Base-by-base conservation (phyloP, 2,797 vertebrate genomes). In the Brotogeris chrysoptera region DNA sequence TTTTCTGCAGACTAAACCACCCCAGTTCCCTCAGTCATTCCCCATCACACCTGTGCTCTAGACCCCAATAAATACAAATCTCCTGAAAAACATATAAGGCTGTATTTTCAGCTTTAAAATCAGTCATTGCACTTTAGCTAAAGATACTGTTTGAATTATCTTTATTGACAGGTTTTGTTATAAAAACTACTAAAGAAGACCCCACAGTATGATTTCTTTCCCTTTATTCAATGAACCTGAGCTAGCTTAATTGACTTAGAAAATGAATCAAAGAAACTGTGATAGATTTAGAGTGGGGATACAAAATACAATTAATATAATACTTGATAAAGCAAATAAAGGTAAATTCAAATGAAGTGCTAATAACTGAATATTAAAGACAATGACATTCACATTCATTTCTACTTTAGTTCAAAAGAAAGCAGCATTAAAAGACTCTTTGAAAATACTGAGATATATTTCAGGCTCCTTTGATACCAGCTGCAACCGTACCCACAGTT, bases 301-400 rank as follows among this genome's bases (percentile, higher is more conserved):
- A 79, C 81, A 70, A 96, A 96, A 96, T 63, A 66, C 73, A 91
- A 92, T 94, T 95, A 95, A 88, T 76, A 76, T 23, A 66, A 90
- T 47, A 93, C 78, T 91, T 91, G 92, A 96, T 91, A 94, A 72
- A 90, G 70, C 96, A 95, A 97, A 96, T 92, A 92, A 91, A 94
- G 93, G 95, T 94, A 91, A 92, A 93, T 92, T 95, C 32, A 71
- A 86, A 50, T 36, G 36, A 80, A 81, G 82, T 13, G 43, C 76
- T 93, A 91, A 91, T 93, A 95, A 96, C 70, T 78, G 65, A 90
- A 92, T 95, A 95, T 91, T 92, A 91, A 38, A 88, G 79, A 78
- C 39, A 80, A 41, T 59, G 50, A 70, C 36, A 76, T 76, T 83
- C 43, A 63, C 23, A 86, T 41, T 88, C 6, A 78, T 63, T 96